Percentiles rank a stretch among this genome's conserved stretches.
Conservation (phyloP, 2,888 invertebrate genomes). For the Bembecia ichneumoniformis region DNA sequence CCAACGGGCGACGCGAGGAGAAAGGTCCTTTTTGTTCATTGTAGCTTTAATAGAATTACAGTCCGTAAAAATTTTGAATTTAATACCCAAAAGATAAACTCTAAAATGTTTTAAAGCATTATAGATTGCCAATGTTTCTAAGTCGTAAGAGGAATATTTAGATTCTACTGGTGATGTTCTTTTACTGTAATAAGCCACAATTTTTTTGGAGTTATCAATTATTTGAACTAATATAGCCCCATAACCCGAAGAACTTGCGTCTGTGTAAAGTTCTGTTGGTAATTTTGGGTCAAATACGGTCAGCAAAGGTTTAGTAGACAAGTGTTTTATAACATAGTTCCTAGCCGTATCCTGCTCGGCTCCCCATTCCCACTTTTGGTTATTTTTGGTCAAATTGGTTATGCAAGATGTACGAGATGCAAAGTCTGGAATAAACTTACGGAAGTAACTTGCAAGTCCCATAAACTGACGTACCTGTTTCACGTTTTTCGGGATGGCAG, state of each 20-base stretch:
- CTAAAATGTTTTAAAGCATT: background rate
- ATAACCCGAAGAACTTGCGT: conserved; percentile 11
- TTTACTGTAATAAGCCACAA: conserved; percentile 6
- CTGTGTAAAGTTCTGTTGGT: conserved; percentile 11
- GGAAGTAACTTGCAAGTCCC: too few relatives aligned
- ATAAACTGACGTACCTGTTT: conserved; percentile 17
- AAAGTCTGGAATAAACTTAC: conserved; percentile 20
- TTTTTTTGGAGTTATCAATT: background rate
- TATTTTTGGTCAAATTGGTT: conserved; percentile 18
- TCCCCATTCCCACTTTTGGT: conserved; percentile 18
- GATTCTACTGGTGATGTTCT: conserved; percentile 5
- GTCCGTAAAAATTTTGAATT: conserved; percentile 11
- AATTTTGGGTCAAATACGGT: conserved; percentile 8
- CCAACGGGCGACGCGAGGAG: conserved; percentile 13
- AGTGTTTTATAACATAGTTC: conserved; percentile 12
- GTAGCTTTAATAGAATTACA: conserved; percentile 13
- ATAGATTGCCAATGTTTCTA: conserved; percentile 8
- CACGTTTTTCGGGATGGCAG: conserved; percentile 8
- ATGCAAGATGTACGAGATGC: conserved; percentile 15
- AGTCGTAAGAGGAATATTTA: conserved; percentile 8
- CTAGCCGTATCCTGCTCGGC: conserved; percentile 19
- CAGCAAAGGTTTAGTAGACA: conserved; percentile 14
- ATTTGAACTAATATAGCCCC: conserved; percentile 10
- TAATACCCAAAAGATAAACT: conserved; percentile 4
- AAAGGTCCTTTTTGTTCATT: conserved; percentile 8